Evolutionary conservation across 2,113 vertebrate genomes (phyloP).

Genomic region (Murina feae): DNA sequence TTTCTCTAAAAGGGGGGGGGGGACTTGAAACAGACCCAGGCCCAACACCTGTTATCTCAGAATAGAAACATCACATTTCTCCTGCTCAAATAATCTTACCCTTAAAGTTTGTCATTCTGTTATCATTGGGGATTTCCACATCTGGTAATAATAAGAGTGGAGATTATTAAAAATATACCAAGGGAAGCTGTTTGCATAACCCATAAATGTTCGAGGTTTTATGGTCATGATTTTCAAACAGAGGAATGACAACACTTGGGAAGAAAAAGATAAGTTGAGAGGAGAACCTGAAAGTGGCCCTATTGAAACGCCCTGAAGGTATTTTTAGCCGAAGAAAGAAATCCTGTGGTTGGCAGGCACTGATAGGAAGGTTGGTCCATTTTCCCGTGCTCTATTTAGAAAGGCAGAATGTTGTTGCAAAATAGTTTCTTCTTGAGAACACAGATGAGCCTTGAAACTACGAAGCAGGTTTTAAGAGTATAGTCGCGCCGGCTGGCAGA

Average conservation of each 20-base stretch:
- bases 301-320: neutral
- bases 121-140: conserved; percentile 59
- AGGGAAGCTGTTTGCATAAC: conserved; percentile 62
- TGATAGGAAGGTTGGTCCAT: neutral
- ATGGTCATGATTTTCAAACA: conserved; percentile 63
- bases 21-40: neutral
- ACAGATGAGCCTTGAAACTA: neutral
- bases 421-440: neutral
- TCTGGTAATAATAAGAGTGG: conserved; percentile 61
- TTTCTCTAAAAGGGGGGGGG: neutral
- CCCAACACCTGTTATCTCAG: neutral
- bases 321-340: conserved; percentile 38
- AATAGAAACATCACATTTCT: neutral
- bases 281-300: neutral
- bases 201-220: conserved; percentile 58
- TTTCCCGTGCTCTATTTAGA: neutral
- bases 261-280: neutral
- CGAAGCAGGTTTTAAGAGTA: neutral
- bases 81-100: conserved; percentile 2
- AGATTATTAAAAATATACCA: conserved; percentile 67
- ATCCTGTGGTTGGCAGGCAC: conserved; percentile 22
- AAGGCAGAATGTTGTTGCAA: neutral
- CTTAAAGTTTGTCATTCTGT: conserved; percentile 28
- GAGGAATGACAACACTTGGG: conserved; percentile 42
- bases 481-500: no score